Base-by-base conservation (phyloP, 2,888 invertebrate species). In the Proisotoma minuta region DNA sequence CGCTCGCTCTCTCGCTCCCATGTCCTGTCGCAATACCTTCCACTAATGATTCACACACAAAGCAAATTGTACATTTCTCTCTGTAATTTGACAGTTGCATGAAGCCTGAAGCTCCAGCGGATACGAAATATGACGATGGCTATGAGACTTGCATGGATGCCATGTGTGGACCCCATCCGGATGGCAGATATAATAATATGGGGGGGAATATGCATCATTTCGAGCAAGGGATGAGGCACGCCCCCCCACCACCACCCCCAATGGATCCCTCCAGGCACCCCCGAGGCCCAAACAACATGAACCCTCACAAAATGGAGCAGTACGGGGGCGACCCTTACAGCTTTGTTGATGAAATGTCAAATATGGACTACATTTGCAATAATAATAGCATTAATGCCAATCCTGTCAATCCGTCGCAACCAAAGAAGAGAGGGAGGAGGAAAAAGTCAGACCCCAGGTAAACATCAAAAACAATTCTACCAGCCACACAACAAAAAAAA, bases 381-480 rank as follows among this genome's bases (percentile, higher is more conserved):
- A 59, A 34, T 56, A 61, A 43, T 67, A 67, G 34, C 73, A 73
- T 63, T 75, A 76, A 75, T 75, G 80, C 77, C 79, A 78, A 39
- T 80, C 73, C 76, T 76, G 57, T 76, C 76, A 61, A 76, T 76
- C 76, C 76, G 60, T 78, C 80, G 18, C 72, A 73, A 71, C 89
- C 89, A 63, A 91, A 91, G 79, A 90, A 91, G 78, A 81, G 91
- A 18, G 91, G 91, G 23, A 81, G 91, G 60, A 91, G 91, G 83
- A 91, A 91, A 83, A 92, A 92, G 78, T 77, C 69, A 2, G 73
- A 73, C 15, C 40, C 57, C 28, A 57, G 48, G 61, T 61, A 43
- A n/a, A 47, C n/a, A n/a, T n/a, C n/a, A n/a, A n/a, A n/a, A n/a
- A n/a, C n/a, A n/a, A n/a, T n/a, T n/a, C n/a, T n/a, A n/a, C n/a